phyloP scores from a whole-genome alignment of 2,888 invertebrate species.

The Agonopterix subpropinquella region DNA sequence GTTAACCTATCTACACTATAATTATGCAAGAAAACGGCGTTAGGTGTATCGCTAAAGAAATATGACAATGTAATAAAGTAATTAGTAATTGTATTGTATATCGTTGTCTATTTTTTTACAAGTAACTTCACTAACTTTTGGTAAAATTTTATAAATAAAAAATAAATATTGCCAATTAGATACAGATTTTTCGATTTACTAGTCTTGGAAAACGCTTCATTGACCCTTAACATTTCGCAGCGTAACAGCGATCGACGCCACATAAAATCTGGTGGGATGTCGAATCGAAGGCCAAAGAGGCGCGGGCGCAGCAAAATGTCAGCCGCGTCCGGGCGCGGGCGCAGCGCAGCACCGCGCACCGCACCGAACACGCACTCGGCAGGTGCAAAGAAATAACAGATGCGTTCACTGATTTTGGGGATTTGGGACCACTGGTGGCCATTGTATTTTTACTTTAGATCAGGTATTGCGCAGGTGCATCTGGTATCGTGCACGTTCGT shows the following conservation, averaged over 20 bases:
- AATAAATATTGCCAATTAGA: too few species aligned
- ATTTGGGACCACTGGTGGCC: slow-evolving; percentile 12
- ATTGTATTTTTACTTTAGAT: not conserved
- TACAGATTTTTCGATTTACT: too few species aligned
- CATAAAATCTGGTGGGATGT: slow-evolving; percentile 15
- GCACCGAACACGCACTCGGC: slow-evolving; percentile 1
- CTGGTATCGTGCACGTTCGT: not conserved
- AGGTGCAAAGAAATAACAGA: slow-evolving; percentile 32
- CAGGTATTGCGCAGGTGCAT: not conserved
- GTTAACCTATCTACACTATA: too few species aligned
- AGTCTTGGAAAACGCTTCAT: too few species aligned
- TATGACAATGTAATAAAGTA: too few species aligned
- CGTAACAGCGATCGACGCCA: not conserved
- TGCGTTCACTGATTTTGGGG: slow-evolving; percentile 11
- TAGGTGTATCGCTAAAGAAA: too few species aligned
- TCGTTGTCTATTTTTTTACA: too few species aligned
- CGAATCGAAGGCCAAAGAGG: slow-evolving; percentile 24
- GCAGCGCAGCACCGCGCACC: too few species aligned
- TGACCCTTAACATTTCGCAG: not conserved
- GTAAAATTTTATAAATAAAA: too few species aligned
- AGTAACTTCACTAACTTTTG: too few species aligned
- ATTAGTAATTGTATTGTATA: too few species aligned
- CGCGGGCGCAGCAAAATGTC: slow-evolving; percentile 27
- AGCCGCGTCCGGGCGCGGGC: slow-evolving; percentile 8
- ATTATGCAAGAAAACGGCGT: too few species aligned